Evolutionary conservation across 2,113 vertebrate species (phyloP), one percentile per base, ranked within the genome.

Genomic region (Pelecanoides urinatrix): DNA sequence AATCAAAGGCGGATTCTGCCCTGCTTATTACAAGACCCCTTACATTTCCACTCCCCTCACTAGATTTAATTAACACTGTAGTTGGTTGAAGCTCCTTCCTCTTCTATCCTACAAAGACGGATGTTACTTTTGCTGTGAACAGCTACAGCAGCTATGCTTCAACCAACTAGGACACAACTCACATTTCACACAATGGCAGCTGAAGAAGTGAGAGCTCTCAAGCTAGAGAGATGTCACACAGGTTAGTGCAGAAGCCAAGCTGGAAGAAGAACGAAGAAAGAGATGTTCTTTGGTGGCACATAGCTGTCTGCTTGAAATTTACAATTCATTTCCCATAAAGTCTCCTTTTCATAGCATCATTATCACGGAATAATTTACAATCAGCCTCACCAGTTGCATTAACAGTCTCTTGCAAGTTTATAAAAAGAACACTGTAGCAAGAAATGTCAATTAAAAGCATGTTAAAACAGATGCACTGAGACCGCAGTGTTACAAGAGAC

Each of bases 41-140:
- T 75, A 87, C 56, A 82, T 73, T 91, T 96, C 67, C 82, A 94
- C 68, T 92, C 30, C 45, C n/a, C n/a, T 91, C 68, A 38, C 50
- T 74, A 90, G 73, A 96, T 90, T 92, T 94, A 97, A 97, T 96
- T 97, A 96, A 83, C 65, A 74, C 74, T 79, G 59, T 50, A 71
- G 87, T 3, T 92, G 25, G 85, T 34, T 86, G 86, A 80, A 95
- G 77, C 36, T 90, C 56, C 45, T 66, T 70, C 36, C 66, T 65
- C 65, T 86, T 68, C 74, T 74, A 1, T 44, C 40, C 75, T 62
- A 80, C 34, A 70, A 95, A 92, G 76, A 84, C 16, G 0, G 1
- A 47, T 56, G 50, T 42, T 88, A 81, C 16, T 90, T 91, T 75
- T 88, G 59, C 84, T 75, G 65, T 58, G 59, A 90, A 70, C 72